Evolutionary conservation across 2,888 invertebrate genomes (phyloP), one percentile per base, ranked within the genome.

Genomic region (Chirona hameri): DNA sequence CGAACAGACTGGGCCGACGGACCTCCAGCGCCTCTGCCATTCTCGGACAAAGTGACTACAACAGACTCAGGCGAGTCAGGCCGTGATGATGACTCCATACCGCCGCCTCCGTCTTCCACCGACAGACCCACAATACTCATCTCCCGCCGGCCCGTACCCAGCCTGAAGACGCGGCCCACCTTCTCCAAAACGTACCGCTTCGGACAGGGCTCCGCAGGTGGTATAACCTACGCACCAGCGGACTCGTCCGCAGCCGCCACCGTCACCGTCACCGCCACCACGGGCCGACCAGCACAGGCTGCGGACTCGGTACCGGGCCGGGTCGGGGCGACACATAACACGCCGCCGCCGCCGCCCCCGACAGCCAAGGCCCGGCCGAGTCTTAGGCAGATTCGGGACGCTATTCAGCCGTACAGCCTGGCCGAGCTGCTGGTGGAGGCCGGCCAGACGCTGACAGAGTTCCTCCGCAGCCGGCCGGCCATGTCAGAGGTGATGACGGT

Each of bases 341-440:
- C 5, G 12, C 15, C 1, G 24, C 60, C 4, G 60, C 55, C 55
- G 18, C 15, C 55, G 55, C 15, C 55, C 1, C 55, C 55, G 10
- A 12, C 55, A 2, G 18, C 27, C 29, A 18, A 27, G 15, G 14
- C 5, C 52, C 48, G 15, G 27, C 31, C 46, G 14, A 55, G 46
- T 15, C 80, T 80, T 27, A 12, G n/a, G 29, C n/a, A 80, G 27
- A 29, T 80, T 5, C n/a, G 52, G 27, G 52, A n/a, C 4, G 52
- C 29, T 7, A 80, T 80, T 5, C 52, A 52, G 80, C 80, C 80
- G 5, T 80, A 27, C 80, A 80, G 52, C 15, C 55, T 80, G 27
- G 48, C 80, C 27, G 80, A 80, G 52, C 12, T 80, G 52, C 48
- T 80, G 14, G 80, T 80, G n/a, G 52, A 80, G 80, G 27, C 80